Percentiles rank a stretch among this genome's conserved stretches.
phyloP scores from a whole-genome alignment of 2,797 vertebrate genomes.

The Hyperoplus immaculatus region DNA sequence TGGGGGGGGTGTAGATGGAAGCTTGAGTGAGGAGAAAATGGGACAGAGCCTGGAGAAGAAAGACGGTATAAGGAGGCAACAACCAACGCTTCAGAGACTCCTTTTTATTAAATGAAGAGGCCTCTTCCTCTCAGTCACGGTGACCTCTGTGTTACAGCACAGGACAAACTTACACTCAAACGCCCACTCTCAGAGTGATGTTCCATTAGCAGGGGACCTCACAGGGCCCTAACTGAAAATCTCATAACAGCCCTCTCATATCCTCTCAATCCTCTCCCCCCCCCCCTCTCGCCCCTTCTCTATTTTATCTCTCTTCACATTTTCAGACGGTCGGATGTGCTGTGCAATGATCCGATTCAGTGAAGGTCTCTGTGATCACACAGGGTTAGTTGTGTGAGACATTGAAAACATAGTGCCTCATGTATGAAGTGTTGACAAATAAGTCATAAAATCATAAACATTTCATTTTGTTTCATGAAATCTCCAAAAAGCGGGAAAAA shows the following conservation, averaged over 20 bases:
- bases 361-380: conserved; percentile 57
- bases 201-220: conserved; percentile 67
- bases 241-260: conserved; percentile 72
- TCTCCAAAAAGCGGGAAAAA: conserved; percentile 15
- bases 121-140: conserved; percentile 59
- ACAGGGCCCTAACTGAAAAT: conserved; percentile 59
- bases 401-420: conserved; percentile 5
- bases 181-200: conserved; percentile 50
- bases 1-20: conserved; percentile 5
- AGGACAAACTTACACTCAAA: conserved; percentile 45
- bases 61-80: conserved; percentile 44
- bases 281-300: conserved; percentile 13
- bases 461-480: conserved; percentile 31
- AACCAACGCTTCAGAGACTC: conserved; percentile 61
- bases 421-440: conserved; percentile 21
- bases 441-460: neutral
- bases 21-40: conserved; percentile 37
- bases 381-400: conserved; percentile 14
- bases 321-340: conserved; percentile 63
- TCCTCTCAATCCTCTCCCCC: conserved; percentile 49
- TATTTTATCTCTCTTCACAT: conserved; percentile 52
- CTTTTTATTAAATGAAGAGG: conserved; percentile 77
- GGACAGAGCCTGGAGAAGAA: conserved; percentile 51
- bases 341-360: conserved; percentile 51
- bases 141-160: conserved; percentile 58